Evolutionary conservation across 1,140 invertebrate genomes (phyloP), one percentile per base, ranked within the genome.

Genomic region (Camponotus vicinus): DNA sequence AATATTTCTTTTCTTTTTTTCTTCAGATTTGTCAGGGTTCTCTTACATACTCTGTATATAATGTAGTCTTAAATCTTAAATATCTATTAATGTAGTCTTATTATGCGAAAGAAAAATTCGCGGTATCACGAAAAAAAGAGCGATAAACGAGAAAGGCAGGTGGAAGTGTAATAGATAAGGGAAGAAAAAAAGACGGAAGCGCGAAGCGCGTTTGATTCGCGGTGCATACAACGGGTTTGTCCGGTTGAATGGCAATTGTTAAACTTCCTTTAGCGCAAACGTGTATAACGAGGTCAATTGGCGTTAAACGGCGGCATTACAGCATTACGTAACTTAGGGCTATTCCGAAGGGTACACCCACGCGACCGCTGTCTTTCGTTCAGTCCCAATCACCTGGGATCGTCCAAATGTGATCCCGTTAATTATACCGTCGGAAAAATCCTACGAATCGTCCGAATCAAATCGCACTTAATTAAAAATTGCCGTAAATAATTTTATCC

Each of bases 281-380:
- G 93, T 94, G 92, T 93, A 93, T 92, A 95, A 94, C 94, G 94
- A 95, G 95, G 95, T 95, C 94, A 95, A 95, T 95, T 95, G 94
- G 92, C 93, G 92, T 94, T 95, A 95, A 95, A 95, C 94, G 92
- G 91, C 93, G 90, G 92, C 90, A 94, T 94, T 94, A 95, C 90
- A 91, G 91, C 88, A 93, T 95, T 94, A 94, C 93, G 92, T 93
- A 94, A 94, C 91, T 90, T 94, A 94, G 94, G 94, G 93, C 93
- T 93, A 93, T 93, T 94, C 93, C 92, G 93, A 94, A 95, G 94
- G 93, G 93, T 93, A 95, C 93, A 94, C 94, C 92, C 92, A 94
- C 93, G 90, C 91, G 92, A 90, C 88, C 76, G 71, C 55, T 76
- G 78, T 63, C 79, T 90, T 90, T 89, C 86, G 87, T 90, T 34